Conservation (phyloP, 23 tunicate species). For the Aplidium turbinatum region DNA sequence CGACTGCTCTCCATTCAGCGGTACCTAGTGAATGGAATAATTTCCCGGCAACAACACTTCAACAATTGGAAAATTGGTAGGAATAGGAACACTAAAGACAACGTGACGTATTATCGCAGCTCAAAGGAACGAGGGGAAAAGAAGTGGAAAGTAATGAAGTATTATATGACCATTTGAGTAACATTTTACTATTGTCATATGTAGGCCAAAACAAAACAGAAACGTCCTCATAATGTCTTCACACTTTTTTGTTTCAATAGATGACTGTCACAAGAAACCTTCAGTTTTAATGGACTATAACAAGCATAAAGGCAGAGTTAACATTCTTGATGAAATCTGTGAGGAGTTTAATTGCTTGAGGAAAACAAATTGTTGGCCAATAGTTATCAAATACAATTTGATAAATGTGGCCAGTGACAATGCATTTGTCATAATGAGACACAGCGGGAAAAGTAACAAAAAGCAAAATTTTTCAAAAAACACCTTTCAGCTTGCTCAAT, state of each 20-base stretch:
- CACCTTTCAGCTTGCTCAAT: constrained; percentile 34
- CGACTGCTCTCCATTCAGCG: too few relatives aligned
- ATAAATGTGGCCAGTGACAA: constrained; percentile 22
- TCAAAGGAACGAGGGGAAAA: too few relatives aligned
- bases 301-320: constrained; percentile 36
- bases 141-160: too few relatives aligned
- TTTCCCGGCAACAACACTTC: too few relatives aligned
- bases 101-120: too few relatives aligned
- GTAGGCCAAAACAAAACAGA: too few relatives aligned
- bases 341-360: constrained; percentile 23
- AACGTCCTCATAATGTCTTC: too few relatives aligned
- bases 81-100: too few relatives aligned
- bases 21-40: too few relatives aligned
- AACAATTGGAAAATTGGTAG: too few relatives aligned
- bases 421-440: constrained; percentile 16
- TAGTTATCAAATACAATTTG: constrained; percentile 24
- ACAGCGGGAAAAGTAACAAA: constrained; percentile 12
- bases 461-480: neutral
- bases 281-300: constrained; percentile 23
- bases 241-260: constrained; percentile 16
- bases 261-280: constrained; percentile 29
- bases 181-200: too few relatives aligned
- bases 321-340: constrained; percentile 24
- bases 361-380: constrained; percentile 22
- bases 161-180: too few relatives aligned